A percentile compares a stretch with the other conserved stretches of the same genome.
These are phyloP conservation scores for Leptocoma aspasia DNA, from an alignment of 2,113 vertebrate genomes.

Conservation along the genomic window DNA sequence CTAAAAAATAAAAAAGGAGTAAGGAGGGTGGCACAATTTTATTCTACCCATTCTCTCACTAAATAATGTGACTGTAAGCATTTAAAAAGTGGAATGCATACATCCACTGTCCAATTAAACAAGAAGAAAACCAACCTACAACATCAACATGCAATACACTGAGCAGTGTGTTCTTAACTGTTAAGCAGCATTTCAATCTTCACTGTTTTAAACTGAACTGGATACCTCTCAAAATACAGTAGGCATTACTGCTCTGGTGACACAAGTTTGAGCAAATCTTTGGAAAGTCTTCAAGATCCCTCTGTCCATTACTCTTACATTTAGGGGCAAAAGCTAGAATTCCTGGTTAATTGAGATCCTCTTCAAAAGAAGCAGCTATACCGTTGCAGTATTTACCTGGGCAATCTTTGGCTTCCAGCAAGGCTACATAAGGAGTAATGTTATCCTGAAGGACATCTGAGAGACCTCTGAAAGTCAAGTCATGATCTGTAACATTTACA, in stretches of 20 bases:
- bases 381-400: constrained; percentile 64
- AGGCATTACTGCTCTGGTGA: neutral
- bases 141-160: neutral
- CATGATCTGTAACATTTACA: constrained; percentile 94
- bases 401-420: constrained; percentile 90
- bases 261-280: neutral
- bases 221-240: neutral
- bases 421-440: constrained; percentile 84
- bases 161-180: neutral
- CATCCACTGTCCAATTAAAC: neutral
- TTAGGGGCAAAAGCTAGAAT: neutral
- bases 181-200: neutral
- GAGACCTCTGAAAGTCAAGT: constrained; percentile 87
- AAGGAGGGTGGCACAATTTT: neutral
- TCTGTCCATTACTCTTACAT: neutral
- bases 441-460: constrained; percentile 81
- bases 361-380: neutral
- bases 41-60: neutral
- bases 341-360: neutral
- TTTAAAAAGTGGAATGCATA: neutral
- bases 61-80: neutral
- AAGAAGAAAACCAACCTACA: neutral
- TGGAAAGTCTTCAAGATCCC: neutral
- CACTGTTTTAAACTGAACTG: neutral
- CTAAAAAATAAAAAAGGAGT: neutral